Conservation (phyloP, 2,113 vertebrate genomes). For the Prochilodus magdalenae region DNA sequence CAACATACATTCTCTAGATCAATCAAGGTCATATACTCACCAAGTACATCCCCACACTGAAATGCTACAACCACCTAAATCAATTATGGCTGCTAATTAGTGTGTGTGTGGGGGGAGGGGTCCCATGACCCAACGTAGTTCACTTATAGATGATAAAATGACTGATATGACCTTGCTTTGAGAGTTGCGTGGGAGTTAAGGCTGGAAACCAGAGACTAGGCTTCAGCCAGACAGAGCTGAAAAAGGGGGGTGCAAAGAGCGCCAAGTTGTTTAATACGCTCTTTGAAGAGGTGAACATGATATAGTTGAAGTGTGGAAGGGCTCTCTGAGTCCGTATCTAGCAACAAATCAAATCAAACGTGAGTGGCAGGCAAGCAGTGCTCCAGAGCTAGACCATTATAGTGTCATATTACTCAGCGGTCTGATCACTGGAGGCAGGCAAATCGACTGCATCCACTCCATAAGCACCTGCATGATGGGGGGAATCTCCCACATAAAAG, state of each 20-base stretch:
- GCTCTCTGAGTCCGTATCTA: conserved; percentile 41
- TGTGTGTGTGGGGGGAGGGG: not conserved
- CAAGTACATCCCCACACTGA: not conserved
- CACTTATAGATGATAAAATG: conserved; percentile 20
- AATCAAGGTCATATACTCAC: conserved; percentile 12
- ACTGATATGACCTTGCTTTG: conserved; percentile 45
- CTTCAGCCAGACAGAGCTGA: conserved; percentile 24
- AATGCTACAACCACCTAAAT: conserved; percentile 2
- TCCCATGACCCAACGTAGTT: conserved; percentile 7
- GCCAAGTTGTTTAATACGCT: conserved; percentile 16
- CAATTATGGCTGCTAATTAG: conserved; percentile 25
- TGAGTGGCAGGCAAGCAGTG: conserved; percentile 45
- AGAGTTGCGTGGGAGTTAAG: conserved; percentile 31
- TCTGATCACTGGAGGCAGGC: conserved; percentile 21
- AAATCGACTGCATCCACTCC: conserved; percentile 13
- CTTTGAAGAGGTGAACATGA: conserved; percentile 55
- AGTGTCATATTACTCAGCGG: conserved; percentile 48
- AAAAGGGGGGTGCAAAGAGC: not conserved
- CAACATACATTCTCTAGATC: not conserved
- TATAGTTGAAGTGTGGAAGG: conserved; percentile 52
- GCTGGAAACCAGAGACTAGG: conserved; percentile 35
- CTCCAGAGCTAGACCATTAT: conserved; percentile 48
- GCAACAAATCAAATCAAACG: conserved; percentile 55
- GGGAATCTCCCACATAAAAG: conserved; percentile 33
- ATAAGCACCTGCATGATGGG: conserved; percentile 21